These are phyloP conservation scores for Danionella cerebrum DNA, from an alignment of 2,113 vertebrate genomes.

Conservation along the genomic window DNA sequence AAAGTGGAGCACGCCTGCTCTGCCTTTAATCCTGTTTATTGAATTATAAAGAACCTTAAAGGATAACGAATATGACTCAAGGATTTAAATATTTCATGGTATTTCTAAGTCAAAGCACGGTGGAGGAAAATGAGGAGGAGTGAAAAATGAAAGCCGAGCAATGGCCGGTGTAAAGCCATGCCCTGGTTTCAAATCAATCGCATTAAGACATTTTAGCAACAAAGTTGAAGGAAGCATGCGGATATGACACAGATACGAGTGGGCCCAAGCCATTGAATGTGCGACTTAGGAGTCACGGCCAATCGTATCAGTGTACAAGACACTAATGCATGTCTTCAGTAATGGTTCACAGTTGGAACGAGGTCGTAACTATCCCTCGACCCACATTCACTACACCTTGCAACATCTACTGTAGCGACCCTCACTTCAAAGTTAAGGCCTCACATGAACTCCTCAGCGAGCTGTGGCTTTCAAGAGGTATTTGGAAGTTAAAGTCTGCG, in stretches of 20 bases:
- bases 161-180: constrained; percentile 17
- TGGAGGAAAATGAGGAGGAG: constrained; percentile 25
- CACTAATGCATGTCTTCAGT: not conserved
- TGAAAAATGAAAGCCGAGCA: not conserved
- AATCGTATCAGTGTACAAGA: not conserved
- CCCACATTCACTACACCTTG: not conserved
- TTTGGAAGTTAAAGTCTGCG: constrained; percentile 69
- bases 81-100: constrained; percentile 64
- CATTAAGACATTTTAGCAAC: constrained; percentile 11
- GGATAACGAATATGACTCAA: constrained; percentile 66
- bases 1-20: constrained; percentile 57
- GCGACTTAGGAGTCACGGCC: not conserved
- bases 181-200: constrained; percentile 30
- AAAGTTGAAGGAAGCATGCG: not conserved
- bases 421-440: constrained; percentile 59
- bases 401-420: too few relatives aligned
- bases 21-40: constrained; percentile 73
- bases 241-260: not conserved
- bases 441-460: constrained; percentile 57
- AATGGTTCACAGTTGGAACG: not conserved
- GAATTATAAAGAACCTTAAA: constrained; percentile 82
- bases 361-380: not conserved
- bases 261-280: not conserved
- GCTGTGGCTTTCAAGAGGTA: constrained; percentile 66
- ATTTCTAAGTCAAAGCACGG: constrained; percentile 57